phyloP scores from a whole-genome alignment of 2,113 vertebrate genomes.

The Felis catus region DNA sequence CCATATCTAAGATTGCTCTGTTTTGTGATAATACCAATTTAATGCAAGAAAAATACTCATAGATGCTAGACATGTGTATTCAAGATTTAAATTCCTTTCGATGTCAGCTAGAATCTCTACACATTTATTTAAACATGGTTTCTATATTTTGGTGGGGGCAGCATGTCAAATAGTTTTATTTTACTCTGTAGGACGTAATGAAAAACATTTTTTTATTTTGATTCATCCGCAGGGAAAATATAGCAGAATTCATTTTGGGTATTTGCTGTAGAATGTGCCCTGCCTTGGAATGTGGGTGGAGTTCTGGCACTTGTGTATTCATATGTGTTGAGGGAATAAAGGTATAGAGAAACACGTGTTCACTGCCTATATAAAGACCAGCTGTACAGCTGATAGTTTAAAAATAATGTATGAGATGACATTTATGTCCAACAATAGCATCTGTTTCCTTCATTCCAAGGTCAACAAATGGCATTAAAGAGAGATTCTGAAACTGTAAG shows the following conservation, averaged over 20 bases:
- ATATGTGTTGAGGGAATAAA: constrained; percentile 51
- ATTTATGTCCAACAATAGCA: constrained; percentile 46
- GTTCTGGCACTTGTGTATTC: constrained; percentile 48
- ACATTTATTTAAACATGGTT: constrained; percentile 30
- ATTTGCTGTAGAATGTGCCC: not conserved
- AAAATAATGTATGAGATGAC: not conserved
- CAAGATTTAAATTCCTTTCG: not conserved
- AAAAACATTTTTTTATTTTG: not conserved
- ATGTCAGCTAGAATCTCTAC: not conserved
- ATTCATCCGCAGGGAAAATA: not conserved
- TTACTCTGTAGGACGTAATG: not conserved
- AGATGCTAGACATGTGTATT: not conserved
- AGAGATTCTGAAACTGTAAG: not conserved
- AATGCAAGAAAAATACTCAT: constrained; percentile 26
- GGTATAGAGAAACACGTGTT: constrained; percentile 67
- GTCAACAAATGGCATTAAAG: constrained; percentile 70
- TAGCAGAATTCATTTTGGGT: not conserved
- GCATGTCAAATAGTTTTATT: not conserved
- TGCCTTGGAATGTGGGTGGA: not conserved
- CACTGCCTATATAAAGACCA: constrained; percentile 60
- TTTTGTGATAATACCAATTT: not conserved
- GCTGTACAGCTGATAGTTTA: constrained; percentile 75
- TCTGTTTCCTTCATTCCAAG: constrained; percentile 79
- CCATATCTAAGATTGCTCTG: not conserved
- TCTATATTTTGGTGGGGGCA: not conserved